phyloP scores from a whole-genome alignment of 2,113 vertebrate species.

The Mus spicilegus region DNA sequence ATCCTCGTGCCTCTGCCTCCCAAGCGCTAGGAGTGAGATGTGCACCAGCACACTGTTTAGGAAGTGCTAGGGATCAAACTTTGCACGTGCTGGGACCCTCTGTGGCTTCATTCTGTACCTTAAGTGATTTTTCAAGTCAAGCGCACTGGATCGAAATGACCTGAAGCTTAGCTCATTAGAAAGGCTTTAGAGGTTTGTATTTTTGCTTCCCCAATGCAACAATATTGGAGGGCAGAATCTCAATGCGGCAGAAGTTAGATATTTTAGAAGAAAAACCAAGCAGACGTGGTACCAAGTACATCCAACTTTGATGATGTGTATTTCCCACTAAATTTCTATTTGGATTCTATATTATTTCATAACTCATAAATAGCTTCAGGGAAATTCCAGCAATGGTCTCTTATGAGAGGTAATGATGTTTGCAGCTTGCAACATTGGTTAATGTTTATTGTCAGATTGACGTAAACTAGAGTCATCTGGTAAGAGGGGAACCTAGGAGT shows the following conservation, averaged over 20 bases:
- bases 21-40: background rate
- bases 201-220: slow-evolving; percentile 37
- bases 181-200: background rate
- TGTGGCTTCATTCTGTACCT: background rate
- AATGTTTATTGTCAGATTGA: background rate
- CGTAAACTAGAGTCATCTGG: background rate
- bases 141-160: background rate
- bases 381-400: slow-evolving; percentile 26
- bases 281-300: background rate
- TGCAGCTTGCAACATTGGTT: background rate
- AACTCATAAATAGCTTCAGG: background rate
- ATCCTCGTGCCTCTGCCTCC: background rate
- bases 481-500: background rate
- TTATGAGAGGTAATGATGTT: background rate
- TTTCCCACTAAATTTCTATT: slow-evolving; percentile 32
- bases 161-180: slow-evolving; percentile 36
- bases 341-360: background rate
- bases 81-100: too few relatives aligned
- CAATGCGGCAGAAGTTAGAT: slow-evolving; percentile 13
- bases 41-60: background rate
- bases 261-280: background rate
- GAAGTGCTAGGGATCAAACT: background rate
- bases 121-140: background rate
- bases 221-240: background rate
- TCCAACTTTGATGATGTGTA: background rate